Evolutionary conservation across 2,113 vertebrate genomes (phyloP).

Genomic region (Saccopteryx bilineata): DNA sequence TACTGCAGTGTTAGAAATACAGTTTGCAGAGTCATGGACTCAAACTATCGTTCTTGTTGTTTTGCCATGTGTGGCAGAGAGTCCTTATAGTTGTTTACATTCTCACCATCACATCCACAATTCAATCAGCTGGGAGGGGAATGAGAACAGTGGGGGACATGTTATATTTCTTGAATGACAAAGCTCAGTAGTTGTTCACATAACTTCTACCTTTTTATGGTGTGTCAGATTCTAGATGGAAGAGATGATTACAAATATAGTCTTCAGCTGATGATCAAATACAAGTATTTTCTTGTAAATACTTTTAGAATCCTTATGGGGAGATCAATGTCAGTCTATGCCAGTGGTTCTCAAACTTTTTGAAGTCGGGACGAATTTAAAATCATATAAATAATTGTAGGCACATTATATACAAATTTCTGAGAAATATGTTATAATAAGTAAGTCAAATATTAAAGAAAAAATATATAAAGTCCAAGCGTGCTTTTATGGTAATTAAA

Average conservation of each 20-base stretch:
- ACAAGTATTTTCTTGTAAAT: neutral
- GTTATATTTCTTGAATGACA: neutral
- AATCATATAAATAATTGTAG: too few relatives aligned
- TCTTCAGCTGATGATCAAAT: neutral
- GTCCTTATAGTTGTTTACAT: too few relatives aligned
- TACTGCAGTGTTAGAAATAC: neutral
- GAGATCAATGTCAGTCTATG: neutral
- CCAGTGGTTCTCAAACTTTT: neutral
- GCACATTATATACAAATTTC: too few relatives aligned
- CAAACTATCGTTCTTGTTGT: neutral
- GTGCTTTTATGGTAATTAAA: too few relatives aligned
- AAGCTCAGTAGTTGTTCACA: neutral
- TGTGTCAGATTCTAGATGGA: neutral
- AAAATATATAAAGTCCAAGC: too few relatives aligned
- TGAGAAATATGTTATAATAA: too few relatives aligned
- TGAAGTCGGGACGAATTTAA: too few relatives aligned
- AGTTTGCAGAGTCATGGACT: neutral
- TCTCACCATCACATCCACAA: neutral
- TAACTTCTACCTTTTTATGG: neutral
- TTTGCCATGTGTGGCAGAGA: neutral
- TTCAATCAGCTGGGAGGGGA: neutral
- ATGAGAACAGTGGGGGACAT: neutral
- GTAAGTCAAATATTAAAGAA: too few relatives aligned
- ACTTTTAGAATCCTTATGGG: neutral
- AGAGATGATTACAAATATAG: neutral